Conservation (phyloP, 2,113 vertebrate species). For the Indri indri region DNA sequence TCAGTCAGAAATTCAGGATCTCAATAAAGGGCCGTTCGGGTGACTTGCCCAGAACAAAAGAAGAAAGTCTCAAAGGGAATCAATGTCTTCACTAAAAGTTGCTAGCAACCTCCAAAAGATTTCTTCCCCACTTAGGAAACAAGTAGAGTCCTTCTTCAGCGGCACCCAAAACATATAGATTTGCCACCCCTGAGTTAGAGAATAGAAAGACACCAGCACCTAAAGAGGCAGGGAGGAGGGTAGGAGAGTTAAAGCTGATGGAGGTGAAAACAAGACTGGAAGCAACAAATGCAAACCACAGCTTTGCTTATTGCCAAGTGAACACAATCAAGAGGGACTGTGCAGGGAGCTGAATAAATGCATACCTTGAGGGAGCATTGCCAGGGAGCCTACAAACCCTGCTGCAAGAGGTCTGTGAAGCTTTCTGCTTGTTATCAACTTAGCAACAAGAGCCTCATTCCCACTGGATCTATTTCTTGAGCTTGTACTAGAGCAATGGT, state of each 20-base stretch:
- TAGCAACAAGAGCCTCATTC: not conserved
- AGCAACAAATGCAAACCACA: not conserved
- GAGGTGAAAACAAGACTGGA: not conserved
- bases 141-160: not conserved
- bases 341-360: not conserved
- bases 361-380: not conserved
- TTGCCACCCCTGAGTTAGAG: not conserved
- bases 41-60: constrained; percentile 9
- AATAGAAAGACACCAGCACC: not conserved
- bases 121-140: not conserved
- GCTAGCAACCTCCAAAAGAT: not conserved
- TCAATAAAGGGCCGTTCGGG: not conserved
- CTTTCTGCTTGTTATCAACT: not conserved
- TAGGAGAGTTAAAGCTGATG: not conserved
- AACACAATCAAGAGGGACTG: not conserved
- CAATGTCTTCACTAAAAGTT: constrained; percentile 29
- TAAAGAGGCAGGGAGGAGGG: not conserved
- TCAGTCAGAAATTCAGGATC: not conserved
- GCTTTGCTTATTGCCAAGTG: not conserved
- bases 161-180: not conserved
- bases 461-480: not conserved
- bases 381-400: not conserved
- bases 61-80: constrained; percentile 25
- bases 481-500: not conserved
- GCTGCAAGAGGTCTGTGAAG: not conserved